Percentiles rank a stretch among this genome's conserved stretches.
phyloP scores from a whole-genome alignment of 1,140 invertebrate genomes.

The Drosophila teissieri region DNA sequence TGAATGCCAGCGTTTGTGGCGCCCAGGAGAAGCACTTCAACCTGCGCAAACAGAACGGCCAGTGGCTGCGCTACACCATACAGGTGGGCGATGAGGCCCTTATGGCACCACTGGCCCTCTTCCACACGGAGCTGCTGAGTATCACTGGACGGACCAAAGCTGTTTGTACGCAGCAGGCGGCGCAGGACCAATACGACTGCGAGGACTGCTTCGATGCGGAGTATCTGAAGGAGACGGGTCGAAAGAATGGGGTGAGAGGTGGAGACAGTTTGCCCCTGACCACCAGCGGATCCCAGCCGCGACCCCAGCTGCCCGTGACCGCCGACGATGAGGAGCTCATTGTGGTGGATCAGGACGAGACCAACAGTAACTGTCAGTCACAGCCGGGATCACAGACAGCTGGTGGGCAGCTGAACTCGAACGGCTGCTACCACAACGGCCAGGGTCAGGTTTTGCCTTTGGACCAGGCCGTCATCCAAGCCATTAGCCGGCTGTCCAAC shows the following conservation, averaged over 20 bases:
- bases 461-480: constrained; percentile 95
- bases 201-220: constrained; percentile 97
- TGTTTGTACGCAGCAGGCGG: constrained; percentile 90
- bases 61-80: constrained; percentile 89
- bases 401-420: not conserved
- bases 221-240: constrained; percentile 94
- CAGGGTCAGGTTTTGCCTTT: constrained; percentile 93
- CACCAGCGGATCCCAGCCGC: constrained; percentile 82
- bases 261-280: constrained; percentile 84
- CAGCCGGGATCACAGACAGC: constrained; percentile 14
- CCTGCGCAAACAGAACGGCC: constrained; percentile 52
- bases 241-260: constrained; percentile 87
- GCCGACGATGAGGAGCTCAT: constrained; percentile 91
- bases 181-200: constrained; percentile 91
- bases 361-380: constrained; percentile 17
- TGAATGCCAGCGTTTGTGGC: constrained; percentile 88
- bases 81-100: constrained; percentile 97
- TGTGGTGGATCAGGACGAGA: constrained; percentile 91
- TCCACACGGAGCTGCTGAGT: constrained; percentile 94
- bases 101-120: constrained; percentile 94
- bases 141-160: constrained; percentile 88
- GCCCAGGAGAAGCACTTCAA: constrained; percentile 84
- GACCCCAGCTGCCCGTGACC: constrained; percentile 44
- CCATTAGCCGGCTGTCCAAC: constrained; percentile 94
- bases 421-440: constrained; percentile 86